These are phyloP conservation scores for Triops cancriformis DNA, from an alignment of 1,140 invertebrate species.

Conservation along the genomic window DNA sequence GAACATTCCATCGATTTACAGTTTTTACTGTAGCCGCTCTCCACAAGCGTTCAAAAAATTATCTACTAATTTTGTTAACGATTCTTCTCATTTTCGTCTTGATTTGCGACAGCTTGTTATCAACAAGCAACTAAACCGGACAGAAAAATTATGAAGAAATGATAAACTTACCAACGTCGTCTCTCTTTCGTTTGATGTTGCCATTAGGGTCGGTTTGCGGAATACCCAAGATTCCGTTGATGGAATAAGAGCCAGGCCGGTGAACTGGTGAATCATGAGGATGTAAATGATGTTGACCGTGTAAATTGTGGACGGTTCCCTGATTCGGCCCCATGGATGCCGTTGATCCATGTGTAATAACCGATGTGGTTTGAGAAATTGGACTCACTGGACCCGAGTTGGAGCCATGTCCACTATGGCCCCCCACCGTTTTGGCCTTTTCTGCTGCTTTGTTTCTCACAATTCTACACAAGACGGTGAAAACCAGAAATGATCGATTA, in stretches of 20 bases:
- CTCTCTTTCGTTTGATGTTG: slow-evolving; percentile 58
- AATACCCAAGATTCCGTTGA: slow-evolving; percentile 90
- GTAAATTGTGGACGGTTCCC: slow-evolving; percentile 44
- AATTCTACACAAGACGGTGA: slow-evolving; percentile 56
- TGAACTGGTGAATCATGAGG: slow-evolving; percentile 32
- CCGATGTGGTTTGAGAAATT: slow-evolving; percentile 35
- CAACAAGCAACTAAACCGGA: neutral
- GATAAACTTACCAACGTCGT: slow-evolving; percentile 40
- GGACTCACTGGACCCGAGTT: slow-evolving; percentile 35
- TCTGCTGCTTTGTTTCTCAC: slow-evolving; percentile 92
- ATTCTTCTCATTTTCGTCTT: no score
- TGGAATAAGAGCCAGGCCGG: slow-evolving; percentile 68
- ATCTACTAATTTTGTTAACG: no score
- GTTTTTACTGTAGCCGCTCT: no score
- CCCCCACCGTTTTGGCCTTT: slow-evolving; percentile 84
- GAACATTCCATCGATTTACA: no score
- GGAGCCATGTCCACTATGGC: slow-evolving; percentile 47
- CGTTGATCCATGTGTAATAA: slow-evolving; percentile 36
- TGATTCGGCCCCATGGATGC: slow-evolving; percentile 37
- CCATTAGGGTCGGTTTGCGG: slow-evolving; percentile 60
- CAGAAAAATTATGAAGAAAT: neutral
- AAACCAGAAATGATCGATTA: neutral
- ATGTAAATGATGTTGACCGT: slow-evolving; percentile 37
- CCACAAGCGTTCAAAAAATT: no score
- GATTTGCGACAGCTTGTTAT: neutral